phyloP scores from a whole-genome alignment of 53 echinoderm and acorn worm genomes.

The Holothuria scabra region DNA sequence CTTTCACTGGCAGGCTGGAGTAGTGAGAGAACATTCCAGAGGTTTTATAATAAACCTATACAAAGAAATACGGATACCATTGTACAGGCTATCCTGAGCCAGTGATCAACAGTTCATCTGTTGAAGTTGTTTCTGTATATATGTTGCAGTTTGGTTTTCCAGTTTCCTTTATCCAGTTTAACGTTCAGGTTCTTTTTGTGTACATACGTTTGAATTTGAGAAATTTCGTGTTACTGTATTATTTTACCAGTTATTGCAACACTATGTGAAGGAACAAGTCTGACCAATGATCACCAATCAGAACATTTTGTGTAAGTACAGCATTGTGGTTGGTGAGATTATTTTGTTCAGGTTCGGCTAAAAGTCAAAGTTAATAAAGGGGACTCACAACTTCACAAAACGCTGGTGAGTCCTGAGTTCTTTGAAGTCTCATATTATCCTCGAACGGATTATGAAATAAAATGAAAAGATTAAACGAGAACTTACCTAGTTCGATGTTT shows the following conservation, averaged over 20 bases:
- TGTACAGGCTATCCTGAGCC: background rate
- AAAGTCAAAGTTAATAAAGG: no score
- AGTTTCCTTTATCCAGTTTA: no score
- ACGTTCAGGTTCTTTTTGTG: no score
- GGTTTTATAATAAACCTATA: constrained; percentile 44
- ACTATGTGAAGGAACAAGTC: background rate
- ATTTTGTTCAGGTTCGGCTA: constrained; percentile 1
- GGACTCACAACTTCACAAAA: no score
- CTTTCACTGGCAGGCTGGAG: constrained; percentile 43
- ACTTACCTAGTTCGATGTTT: constrained; percentile 65
- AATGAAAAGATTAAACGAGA: no score
- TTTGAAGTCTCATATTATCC: constrained; percentile 47
- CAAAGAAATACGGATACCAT: background rate
- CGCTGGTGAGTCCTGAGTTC: constrained; percentile 2
- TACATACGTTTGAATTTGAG: background rate
- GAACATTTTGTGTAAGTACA: background rate
- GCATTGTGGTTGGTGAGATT: background rate
- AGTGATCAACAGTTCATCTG: no score
- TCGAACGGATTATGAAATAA: constrained; percentile 24
- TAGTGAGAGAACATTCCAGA: constrained; percentile 45
- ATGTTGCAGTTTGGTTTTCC: no score
- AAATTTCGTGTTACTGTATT: constrained; percentile 2
- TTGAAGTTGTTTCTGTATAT: background rate
- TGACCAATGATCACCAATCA: background rate
- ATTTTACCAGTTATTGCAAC: background rate